Evolutionary conservation across 1,140 invertebrate species (phyloP).

Genomic region (Hetaerina americana): DNA sequence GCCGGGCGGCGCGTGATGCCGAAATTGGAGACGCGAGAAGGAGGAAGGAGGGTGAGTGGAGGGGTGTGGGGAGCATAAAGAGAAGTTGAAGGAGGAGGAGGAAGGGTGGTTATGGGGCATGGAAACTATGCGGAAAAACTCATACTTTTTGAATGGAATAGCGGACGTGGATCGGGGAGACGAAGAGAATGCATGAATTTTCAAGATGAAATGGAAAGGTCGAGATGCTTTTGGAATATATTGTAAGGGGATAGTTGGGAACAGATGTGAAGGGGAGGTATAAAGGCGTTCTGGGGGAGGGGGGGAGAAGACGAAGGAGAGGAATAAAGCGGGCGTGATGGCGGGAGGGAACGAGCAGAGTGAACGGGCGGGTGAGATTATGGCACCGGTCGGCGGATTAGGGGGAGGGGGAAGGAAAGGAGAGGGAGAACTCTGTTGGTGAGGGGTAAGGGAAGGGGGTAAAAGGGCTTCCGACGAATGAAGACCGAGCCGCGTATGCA

Average conservation of each 20-base stretch:
- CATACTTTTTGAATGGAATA: neutral
- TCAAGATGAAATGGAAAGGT: neutral
- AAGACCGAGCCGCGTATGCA: too few relatives aligned
- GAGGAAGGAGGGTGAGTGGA: too few relatives aligned
- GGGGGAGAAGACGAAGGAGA: neutral
- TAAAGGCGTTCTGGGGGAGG: neutral
- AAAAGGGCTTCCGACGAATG: too few relatives aligned
- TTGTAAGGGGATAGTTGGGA: neutral
- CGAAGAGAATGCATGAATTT: neutral
- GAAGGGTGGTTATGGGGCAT: neutral
- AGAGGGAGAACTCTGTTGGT: neutral
- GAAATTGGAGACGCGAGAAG: too few relatives aligned
- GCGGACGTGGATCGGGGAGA: neutral
- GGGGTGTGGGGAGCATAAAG: too few relatives aligned
- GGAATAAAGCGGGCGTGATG: too few relatives aligned
- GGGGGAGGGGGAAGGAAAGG: too few relatives aligned
- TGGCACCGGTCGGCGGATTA: too few relatives aligned
- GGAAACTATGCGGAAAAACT: neutral
- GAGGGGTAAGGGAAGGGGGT: neutral
- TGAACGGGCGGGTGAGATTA: too few relatives aligned
- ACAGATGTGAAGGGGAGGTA: neutral
- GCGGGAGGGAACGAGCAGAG: too few relatives aligned
- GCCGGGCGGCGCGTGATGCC: too few relatives aligned
- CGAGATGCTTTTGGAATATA: neutral
- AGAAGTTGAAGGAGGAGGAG: too few relatives aligned